A percentile compares a stretch with the other conserved stretches of the same genome.
Evolutionary conservation across 2,113 vertebrate species (phyloP).

Genomic region (Halcyon senegalensis): DNA sequence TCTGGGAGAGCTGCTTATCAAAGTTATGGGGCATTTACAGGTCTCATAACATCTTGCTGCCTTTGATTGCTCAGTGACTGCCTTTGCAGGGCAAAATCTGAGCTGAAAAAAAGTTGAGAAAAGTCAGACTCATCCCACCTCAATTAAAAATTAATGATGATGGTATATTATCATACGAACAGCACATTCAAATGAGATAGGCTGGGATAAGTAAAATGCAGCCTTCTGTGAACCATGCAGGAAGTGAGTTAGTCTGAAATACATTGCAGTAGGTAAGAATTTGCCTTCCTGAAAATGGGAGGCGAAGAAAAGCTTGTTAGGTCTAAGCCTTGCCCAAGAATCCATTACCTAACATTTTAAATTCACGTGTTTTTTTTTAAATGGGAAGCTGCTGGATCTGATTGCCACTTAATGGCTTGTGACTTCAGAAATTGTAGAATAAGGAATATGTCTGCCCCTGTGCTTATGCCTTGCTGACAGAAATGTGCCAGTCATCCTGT

Average conservation of each 20-base stretch:
- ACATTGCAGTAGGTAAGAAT: not conserved
- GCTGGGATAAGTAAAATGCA: not conserved
- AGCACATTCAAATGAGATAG: not conserved
- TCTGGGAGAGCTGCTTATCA: not conserved
- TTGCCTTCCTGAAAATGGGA: not conserved
- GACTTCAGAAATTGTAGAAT: not conserved
- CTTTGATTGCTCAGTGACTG: conserved; percentile 40
- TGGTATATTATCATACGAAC: not conserved
- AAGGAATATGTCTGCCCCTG: not conserved
- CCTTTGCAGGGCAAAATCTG: conserved; percentile 16
- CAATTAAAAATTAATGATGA: conserved; percentile 6
- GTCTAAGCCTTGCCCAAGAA: not conserved
- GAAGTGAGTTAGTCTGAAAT: not conserved
- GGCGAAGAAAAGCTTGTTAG: not conserved
- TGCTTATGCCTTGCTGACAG: not conserved
- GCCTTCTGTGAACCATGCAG: not conserved
- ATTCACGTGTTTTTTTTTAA: not conserved
- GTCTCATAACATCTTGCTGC: not conserved
- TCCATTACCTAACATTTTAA: not conserved
- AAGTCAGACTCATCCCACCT: not conserved
- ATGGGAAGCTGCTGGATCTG: not conserved
- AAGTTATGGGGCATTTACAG: not conserved
- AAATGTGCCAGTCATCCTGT: not conserved
- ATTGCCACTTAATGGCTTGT: not conserved
- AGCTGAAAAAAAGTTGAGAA: not conserved